A percentile compares a stretch with the other conserved stretches of the same genome.
Evolutionary conservation across 2,797 vertebrate species (phyloP).

Genomic region (Glossophaga mutica): DNA sequence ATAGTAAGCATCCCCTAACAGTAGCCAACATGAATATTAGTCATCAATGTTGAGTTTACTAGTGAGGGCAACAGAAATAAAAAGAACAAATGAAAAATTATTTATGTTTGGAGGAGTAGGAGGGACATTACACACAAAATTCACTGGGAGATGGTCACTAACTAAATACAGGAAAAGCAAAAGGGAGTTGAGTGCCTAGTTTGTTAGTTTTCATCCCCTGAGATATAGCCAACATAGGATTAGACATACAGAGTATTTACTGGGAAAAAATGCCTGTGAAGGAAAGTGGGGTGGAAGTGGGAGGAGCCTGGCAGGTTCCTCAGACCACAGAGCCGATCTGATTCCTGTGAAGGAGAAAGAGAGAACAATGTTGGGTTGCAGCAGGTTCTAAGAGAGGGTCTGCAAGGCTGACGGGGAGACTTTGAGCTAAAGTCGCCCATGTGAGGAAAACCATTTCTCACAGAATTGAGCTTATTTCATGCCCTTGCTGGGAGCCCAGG

Average conservation of each 20-base stretch:
- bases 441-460: background rate
- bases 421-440: background rate
- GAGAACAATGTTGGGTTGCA: background rate
- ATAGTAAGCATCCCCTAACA: background rate
- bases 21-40: background rate
- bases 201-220: background rate
- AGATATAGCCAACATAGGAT: background rate
- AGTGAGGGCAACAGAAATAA: background rate
- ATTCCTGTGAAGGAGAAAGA: background rate
- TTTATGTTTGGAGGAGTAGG: background rate
- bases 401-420: background rate
- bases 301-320: background rate
- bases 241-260: background rate
- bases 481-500: background rate
- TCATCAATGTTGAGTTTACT: background rate
- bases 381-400: background rate
- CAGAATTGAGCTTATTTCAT: background rate
- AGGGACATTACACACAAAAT: background rate
- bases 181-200: background rate
- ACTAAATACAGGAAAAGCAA: background rate
- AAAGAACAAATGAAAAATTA: background rate
- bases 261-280: background rate
- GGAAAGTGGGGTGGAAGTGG: background rate
- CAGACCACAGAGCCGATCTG: background rate
- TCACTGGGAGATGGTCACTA: background rate